phyloP scores from a whole-genome alignment of 35 echinoderm and acorn worm genomes.

The Eucidaris tribuloides region DNA sequence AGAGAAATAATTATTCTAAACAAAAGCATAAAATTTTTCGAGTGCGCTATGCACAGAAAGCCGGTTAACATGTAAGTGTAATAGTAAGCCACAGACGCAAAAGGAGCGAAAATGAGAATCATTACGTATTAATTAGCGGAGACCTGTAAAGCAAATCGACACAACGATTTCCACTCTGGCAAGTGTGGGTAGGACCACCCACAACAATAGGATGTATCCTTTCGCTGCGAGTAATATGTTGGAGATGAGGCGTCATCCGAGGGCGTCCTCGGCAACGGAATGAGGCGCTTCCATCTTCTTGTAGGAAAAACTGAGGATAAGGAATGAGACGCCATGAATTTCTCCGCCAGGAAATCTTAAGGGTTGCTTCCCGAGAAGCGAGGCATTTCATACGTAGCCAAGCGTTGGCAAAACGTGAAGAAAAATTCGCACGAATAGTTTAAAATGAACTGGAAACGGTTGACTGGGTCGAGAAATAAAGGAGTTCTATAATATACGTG shows the following conservation, averaged over 20 bases:
- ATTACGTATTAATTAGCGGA: too few relatives aligned
- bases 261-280: constrained; percentile 63
- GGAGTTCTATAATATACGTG: too few relatives aligned
- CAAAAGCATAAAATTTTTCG: too few relatives aligned
- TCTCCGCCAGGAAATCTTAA: constrained; percentile 90
- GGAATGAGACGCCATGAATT: constrained; percentile 87
- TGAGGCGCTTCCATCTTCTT: constrained; percentile 98
- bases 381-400: constrained; percentile 95
- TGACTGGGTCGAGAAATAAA: too few relatives aligned
- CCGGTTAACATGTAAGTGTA: too few relatives aligned
- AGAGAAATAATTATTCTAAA: too few relatives aligned
- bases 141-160: too few relatives aligned
- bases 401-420: constrained; percentile 92
- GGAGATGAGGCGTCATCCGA: constrained; percentile 74
- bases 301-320: constrained; percentile 98
- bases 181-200: constrained; percentile 80
- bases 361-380: constrained; percentile 77
- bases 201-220: constrained; percentile 97
- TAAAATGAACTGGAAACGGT: constrained; percentile 57
- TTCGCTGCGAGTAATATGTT: constrained; percentile 96
- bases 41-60: too few relatives aligned
- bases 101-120: too few relatives aligned
- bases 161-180: too few relatives aligned
- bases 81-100: too few relatives aligned
- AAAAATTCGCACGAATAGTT: constrained; percentile 96